Evolutionary conservation across 2,888 invertebrate species (phyloP), one percentile per base, ranked within the genome.

Genomic region (Minunthozetes semirufus): DNA sequence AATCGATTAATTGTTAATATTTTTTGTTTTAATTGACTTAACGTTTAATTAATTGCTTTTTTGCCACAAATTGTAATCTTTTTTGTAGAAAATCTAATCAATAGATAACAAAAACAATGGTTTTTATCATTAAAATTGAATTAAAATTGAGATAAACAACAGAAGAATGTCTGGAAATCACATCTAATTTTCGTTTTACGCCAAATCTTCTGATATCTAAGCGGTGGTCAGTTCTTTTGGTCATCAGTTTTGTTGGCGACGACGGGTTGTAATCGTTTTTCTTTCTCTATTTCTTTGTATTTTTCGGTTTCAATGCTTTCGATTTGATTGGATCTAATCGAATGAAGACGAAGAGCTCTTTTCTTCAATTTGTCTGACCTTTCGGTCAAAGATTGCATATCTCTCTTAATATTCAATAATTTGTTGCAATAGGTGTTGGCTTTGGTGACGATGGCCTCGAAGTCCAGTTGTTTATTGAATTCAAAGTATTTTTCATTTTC

Each of bases 211-310:
- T 33, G 5, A 33, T 6, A 33, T 33, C 33, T 33, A 33, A 33
- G 4, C 33, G 9, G 33, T 33, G 3, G 9, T 59, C 59, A 59
- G 5, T 50, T 50, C 25, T 25, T 19, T 3, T 56, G 56, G 22
- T 33, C 17, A 61, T 61, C 15, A 13, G 61, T 17, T 59, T n/a
- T 50, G 50, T 50, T 50, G 50, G 59, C 59, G 6, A 59, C 27
- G 3, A 72, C 50, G 0, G 75, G 75, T n/a, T 56, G 63, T n/a
- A 75, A 42, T n/a, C 66, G 72, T 68, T 75, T 75, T 42, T 75
- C 75, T 50, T 38, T 46, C 13, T 46, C 53, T 5, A 66, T 17
- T 42, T 66, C 27, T 19, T 63, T 22, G 42, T 75, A 72, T n/a
- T 63, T 61, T 27, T 46, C 19, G 25, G 17, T 50, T 73, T 75